phyloP scores from a whole-genome alignment of 1,140 invertebrate species.

The Drosophila tani region DNA sequence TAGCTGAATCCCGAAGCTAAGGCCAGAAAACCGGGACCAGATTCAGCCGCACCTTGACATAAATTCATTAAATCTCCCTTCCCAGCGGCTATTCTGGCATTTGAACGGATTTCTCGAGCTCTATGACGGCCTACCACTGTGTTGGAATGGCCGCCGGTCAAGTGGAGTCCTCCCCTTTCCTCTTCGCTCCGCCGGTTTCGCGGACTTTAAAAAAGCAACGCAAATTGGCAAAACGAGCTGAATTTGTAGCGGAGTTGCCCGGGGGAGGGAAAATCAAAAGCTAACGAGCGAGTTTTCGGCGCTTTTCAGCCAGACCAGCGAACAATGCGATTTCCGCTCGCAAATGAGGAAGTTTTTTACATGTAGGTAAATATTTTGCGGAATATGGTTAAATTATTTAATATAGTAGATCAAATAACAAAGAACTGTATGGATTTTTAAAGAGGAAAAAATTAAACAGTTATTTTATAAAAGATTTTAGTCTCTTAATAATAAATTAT shows the following conservation, averaged over 20 bases:
- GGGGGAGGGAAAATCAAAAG: conserved; percentile 27
- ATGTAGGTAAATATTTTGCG: not conserved
- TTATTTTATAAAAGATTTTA: no score
- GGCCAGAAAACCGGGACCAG: not conserved
- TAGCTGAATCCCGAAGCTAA: not conserved
- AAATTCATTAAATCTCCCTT: conserved; percentile 66
- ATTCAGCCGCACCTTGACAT: conserved; percentile 55
- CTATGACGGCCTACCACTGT: conserved; percentile 1
- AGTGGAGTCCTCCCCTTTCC: conserved; percentile 2
- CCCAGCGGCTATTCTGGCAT: conserved; percentile 35
- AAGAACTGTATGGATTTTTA: no score
- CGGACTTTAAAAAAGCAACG: conserved; percentile 34
- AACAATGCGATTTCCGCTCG: conserved; percentile 2
- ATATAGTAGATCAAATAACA: no score
- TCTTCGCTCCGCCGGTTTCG: not conserved
- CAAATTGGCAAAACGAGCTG: conserved; percentile 41
- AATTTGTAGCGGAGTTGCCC: conserved; percentile 26
- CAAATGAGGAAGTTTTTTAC: conserved; percentile 3
- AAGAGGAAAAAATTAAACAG: no score
- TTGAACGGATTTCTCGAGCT: conserved; percentile 49
- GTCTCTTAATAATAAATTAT: no score
- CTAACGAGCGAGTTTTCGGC: conserved; percentile 31
- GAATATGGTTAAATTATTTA: not conserved
- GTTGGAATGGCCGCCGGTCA: conserved; percentile 36
- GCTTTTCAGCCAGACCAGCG: conserved; percentile 6